Percentiles rank a stretch among this genome's conserved stretches.
Conservation (phyloP, 1,140 invertebrate genomes). For the Diorhabda sublineata region DNA sequence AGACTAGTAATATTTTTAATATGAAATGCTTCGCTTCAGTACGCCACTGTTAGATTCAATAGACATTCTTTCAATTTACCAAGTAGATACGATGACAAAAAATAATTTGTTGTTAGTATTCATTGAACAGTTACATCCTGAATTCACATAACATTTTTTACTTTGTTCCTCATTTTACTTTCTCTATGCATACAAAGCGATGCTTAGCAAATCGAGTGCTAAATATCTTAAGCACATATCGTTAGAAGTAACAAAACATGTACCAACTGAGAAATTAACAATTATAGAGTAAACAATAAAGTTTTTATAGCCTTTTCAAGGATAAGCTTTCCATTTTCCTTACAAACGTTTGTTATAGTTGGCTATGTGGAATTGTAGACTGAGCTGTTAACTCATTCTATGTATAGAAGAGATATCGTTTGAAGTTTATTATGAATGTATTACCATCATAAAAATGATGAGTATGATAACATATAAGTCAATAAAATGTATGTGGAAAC, state of each 20-base stretch:
- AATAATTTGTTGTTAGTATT: too few relatives aligned
- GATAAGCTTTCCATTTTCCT: not conserved
- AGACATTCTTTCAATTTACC: too few relatives aligned
- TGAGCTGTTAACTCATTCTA: not conserved
- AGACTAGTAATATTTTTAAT: too few relatives aligned
- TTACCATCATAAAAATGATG: too few relatives aligned
- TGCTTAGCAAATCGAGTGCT: not conserved
- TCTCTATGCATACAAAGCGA: not conserved
- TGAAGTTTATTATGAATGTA: too few relatives aligned
- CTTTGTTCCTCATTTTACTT: not conserved
- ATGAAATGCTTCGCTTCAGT: too few relatives aligned
- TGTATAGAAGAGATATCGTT: too few relatives aligned
- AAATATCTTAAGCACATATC: not conserved
- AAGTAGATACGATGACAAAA: too few relatives aligned
- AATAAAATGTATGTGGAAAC: too few relatives aligned
- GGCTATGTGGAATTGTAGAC: not conserved
- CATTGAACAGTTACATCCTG: not conserved
- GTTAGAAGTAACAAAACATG: not conserved
- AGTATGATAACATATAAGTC: too few relatives aligned
- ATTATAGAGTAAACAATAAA: not conserved
- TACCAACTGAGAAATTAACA: not conserved
- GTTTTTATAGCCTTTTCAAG: not conserved
- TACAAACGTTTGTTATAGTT: not conserved
- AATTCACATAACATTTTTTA: not conserved
- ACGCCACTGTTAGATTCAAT: too few relatives aligned